Conservation (phyloP, 2,888 invertebrate genomes). For the Eucera pruinosa region DNA sequence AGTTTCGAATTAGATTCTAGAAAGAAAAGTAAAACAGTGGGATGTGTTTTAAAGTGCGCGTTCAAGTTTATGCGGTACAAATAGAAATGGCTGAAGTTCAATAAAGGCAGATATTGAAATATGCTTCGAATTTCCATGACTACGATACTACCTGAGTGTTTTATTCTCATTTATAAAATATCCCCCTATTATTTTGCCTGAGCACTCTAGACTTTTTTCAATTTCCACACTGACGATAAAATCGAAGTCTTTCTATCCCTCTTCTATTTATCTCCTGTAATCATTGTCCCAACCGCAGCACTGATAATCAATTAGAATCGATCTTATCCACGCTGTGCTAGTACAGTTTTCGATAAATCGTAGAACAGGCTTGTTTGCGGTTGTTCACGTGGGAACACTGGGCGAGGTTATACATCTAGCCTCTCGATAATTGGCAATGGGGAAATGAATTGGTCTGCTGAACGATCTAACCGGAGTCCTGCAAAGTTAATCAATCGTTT, state of each 20-base stretch:
- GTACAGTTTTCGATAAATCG: conserved; percentile 42
- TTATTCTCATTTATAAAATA: neutral
- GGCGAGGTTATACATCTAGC: conserved; percentile 38
- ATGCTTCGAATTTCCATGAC: conserved; percentile 24
- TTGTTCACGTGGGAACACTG: conserved; percentile 21
- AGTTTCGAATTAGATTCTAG: no score
- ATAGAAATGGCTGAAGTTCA: neutral
- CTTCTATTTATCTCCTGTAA: neutral
- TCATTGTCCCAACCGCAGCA: neutral
- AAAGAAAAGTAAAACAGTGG: no score
- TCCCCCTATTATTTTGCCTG: conserved; percentile 1
- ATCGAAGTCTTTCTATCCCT: neutral
- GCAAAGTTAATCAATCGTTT: conserved; percentile 33
- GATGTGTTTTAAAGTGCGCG: no score
- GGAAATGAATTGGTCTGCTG: conserved; percentile 44
- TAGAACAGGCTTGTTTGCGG: conserved; percentile 37
- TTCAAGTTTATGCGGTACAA: conserved; percentile 17
- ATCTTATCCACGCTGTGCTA: conserved; percentile 19
- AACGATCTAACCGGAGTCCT: conserved; percentile 15
- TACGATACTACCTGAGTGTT: conserved; percentile 6
- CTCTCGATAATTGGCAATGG: conserved; percentile 59
- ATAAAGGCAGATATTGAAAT: conserved; percentile 18
- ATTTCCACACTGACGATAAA: conserved; percentile 30
- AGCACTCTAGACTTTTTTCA: neutral
- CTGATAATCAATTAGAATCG: conserved; percentile 41